Conservation (phyloP, 2,113 vertebrate genomes). For the Malurus elegans region DNA sequence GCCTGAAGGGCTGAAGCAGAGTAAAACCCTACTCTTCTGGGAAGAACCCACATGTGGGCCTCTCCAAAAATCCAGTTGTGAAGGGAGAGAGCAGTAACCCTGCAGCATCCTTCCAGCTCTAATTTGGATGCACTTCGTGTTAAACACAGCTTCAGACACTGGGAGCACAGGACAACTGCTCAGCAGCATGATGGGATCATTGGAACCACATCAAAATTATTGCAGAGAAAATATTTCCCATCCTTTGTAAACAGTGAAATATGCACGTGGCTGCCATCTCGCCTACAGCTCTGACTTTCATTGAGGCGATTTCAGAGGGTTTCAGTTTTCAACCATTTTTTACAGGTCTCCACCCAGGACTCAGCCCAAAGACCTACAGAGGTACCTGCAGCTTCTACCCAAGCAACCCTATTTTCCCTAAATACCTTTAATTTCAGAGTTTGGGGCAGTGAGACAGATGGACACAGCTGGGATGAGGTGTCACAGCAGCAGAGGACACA, state of each 20-base stretch:
- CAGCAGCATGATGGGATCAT: background rate
- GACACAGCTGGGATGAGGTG: background rate
- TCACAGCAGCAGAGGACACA: background rate
- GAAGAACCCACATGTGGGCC: background rate
- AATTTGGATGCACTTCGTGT: background rate
- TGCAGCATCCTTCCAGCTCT: background rate
- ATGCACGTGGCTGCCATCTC: fast-evolving
- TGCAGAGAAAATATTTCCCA: background rate
- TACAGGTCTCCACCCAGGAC: background rate
- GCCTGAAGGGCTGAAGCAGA: background rate
- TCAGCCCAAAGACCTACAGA: background rate
- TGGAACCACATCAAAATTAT: background rate
- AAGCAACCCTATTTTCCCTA: background rate
- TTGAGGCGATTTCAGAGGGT: background rate
- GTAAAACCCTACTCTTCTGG: background rate
- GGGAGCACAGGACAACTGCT: background rate
- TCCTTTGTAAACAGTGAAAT: background rate
- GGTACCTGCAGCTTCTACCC: background rate
- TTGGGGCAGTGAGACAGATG: background rate
- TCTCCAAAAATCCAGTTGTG: background rate
- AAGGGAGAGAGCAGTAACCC: background rate
- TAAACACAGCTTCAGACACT: background rate
- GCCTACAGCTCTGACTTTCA: background rate
- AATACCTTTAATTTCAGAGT: background rate
- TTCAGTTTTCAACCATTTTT: background rate